Percentiles rank a stretch among this genome's conserved stretches.
Evolutionary conservation across 2,888 invertebrate genomes (phyloP).

Genomic region (Elmis aenea): DNA sequence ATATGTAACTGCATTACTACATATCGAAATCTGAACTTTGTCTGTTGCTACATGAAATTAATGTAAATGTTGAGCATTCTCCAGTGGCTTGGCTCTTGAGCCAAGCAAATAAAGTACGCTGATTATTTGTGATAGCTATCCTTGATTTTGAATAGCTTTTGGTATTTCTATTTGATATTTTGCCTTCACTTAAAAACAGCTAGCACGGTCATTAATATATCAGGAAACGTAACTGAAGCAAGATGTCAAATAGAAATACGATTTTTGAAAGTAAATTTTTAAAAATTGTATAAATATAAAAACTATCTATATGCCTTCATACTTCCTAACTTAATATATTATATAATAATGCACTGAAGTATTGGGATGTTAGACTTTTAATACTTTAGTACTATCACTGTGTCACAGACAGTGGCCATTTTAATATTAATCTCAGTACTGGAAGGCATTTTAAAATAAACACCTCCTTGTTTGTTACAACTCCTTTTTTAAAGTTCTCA

Average conservation of each 20-base stretch:
- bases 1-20: too few species aligned
- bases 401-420: slow-evolving; percentile 42
- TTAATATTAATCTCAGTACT: slow-evolving; percentile 45
- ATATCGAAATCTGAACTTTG: slow-evolving; percentile 25
- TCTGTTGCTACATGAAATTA: slow-evolving; percentile 28
- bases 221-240: slow-evolving; percentile 4
- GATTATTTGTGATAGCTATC: slow-evolving; percentile 45
- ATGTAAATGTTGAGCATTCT: slow-evolving; percentile 41
- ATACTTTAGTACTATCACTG: slow-evolving; percentile 49
- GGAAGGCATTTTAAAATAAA: slow-evolving; percentile 25
- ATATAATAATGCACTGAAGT: slow-evolving; percentile 49
- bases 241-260: slow-evolving; percentile 26
- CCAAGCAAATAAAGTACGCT: slow-evolving; percentile 31
- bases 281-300: slow-evolving; percentile 42
- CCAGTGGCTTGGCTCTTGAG: slow-evolving; percentile 34
- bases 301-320: slow-evolving; percentile 50
- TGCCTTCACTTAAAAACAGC: too few species aligned
- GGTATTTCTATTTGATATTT: slow-evolving; percentile 34
- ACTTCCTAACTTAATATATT: slow-evolving; percentile 47
- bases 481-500: slow-evolving; percentile 6
- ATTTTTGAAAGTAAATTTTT: slow-evolving; percentile 34
- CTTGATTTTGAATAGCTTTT: slow-evolving; percentile 40
- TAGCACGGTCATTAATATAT: too few species aligned
- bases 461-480: slow-evolving; percentile 6
- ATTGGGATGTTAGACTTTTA: slow-evolving; percentile 50